Conservation (phyloP, 2,888 invertebrate species). For the Aleiodes leptofemur region DNA sequence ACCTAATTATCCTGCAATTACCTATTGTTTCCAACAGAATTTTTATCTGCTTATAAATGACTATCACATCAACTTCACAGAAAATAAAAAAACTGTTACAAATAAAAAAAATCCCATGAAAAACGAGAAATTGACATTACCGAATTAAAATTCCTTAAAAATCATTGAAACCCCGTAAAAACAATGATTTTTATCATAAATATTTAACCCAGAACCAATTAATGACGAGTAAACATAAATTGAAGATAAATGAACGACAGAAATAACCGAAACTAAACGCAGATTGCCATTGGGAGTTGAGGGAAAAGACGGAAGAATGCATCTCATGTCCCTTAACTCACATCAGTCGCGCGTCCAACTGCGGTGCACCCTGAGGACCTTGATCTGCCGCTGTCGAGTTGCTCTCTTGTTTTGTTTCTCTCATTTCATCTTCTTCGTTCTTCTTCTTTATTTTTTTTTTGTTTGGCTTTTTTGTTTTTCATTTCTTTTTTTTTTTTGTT, state of each 20-base stretch:
- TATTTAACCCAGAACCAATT: conserved; percentile 20
- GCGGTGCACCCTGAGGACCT: conserved; percentile 61
- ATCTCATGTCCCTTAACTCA: conserved; percentile 58
- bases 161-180: not conserved
- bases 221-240: conserved; percentile 22
- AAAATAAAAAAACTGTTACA: too few species aligned
- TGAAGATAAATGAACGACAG: conserved; percentile 33
- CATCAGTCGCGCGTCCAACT: conserved; percentile 53
- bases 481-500: not conserved
- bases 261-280: conserved; percentile 46
- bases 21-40: too few species aligned
- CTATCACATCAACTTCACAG: too few species aligned
- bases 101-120: too few species aligned
- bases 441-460: conserved; percentile 2
- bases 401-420: conserved; percentile 22
- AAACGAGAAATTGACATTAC: not conserved
- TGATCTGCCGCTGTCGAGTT: conserved; percentile 65
- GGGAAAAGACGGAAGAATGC: conserved; percentile 68
- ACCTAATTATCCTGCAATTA: too few species aligned
- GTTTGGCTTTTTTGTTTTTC: too few species aligned
- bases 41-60: too few species aligned
- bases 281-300: conserved; percentile 48
- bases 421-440: conserved; percentile 11
- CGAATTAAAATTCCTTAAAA: not conserved
- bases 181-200: conserved; percentile 5